Base-by-base conservation (phyloP, 2,888 invertebrate genomes). In the Drosophila lutescens region DNA sequence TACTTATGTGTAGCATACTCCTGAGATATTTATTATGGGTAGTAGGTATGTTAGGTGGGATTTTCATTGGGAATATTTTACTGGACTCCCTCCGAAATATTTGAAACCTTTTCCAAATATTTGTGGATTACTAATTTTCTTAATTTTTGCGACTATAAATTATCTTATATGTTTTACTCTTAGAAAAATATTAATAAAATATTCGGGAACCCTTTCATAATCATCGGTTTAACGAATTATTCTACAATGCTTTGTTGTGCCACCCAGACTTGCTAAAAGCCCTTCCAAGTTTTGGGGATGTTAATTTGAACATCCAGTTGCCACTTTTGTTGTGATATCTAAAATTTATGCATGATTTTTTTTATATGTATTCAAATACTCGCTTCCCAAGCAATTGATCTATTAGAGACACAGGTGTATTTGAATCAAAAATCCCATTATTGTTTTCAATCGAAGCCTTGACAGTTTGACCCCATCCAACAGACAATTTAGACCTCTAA, bases 391-490 rank as follows among this genome's bases (percentile, higher is more conserved):
- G 44, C 13, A 46, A 46, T 8, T 46, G n/a, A 3, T 30, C 26
- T 9, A 30, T 9, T 6, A 1, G 8, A 44, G 15, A 30, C n/a
- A 7, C 32, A 32, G 10, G 12, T 47, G 30, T 32, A 12, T 47
- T 15, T 4, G 12, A 3, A 15, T 12, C 17, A 32, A 30, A 30
- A 17, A 6, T 3, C 47, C 10, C 26, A 30, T 46, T 46, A 46
- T 26, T 15, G n/a, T 26, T 46, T 46, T 36, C 32, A 36, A 32
- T 51, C 49, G 50, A n/a, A 62, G 49, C 77, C 80, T 72, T 69
- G 75, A 80, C 58, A 63, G 50, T 47, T 47, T 74, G 72, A 78
- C 87, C 87, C 70, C 62, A 34, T 54, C 40, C 77, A 77, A 86
- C 63, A 46, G 58, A 13, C 56, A 68, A 79, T 68, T 77, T 49